A percentile compares a stretch with the other conserved stretches of the same genome.
These are phyloP conservation scores for Plusia festucae DNA, from an alignment of 2,888 invertebrate genomes.

Conservation along the genomic window DNA sequence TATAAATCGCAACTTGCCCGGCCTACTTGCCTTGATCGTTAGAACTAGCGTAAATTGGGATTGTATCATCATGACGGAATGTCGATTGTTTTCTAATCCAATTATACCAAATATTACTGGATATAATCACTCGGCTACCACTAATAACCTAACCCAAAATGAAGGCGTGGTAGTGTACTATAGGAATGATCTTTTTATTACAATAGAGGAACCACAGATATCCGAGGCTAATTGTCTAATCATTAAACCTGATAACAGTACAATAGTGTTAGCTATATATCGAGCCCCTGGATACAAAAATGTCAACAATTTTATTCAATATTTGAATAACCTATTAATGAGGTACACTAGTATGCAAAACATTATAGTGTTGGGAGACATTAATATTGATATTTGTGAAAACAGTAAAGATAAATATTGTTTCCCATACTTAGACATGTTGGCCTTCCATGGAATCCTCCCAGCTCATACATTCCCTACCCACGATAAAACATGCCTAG, in stretches of 20 bases:
- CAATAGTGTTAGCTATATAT: neutral
- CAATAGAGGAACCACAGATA: neutral
- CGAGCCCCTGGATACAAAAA: neutral
- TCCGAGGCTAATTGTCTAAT: neutral
- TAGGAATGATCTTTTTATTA: no score
- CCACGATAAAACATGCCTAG: neutral
- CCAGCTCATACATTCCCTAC: neutral
- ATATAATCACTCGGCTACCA: neutral
- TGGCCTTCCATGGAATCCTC: no score
- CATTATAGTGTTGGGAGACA: no score
- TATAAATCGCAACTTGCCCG: neutral
- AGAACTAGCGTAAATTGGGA: neutral
- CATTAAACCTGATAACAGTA: neutral
- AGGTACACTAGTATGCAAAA: neutral
- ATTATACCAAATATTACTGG: neutral
- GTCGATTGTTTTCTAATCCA: neutral
- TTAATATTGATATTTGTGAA: no score
- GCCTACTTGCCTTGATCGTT: neutral
- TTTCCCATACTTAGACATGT: no score
- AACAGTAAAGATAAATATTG: no score
- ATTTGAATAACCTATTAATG: neutral
- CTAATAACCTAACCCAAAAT: neutral
- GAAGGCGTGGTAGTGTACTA: neutral
- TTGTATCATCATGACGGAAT: neutral
- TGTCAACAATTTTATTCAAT: neutral